A percentile compares a stretch with the other conserved stretches of the same genome.
Conservation (phyloP, 1,140 invertebrate genomes). For the Danaus plexippus region DNA sequence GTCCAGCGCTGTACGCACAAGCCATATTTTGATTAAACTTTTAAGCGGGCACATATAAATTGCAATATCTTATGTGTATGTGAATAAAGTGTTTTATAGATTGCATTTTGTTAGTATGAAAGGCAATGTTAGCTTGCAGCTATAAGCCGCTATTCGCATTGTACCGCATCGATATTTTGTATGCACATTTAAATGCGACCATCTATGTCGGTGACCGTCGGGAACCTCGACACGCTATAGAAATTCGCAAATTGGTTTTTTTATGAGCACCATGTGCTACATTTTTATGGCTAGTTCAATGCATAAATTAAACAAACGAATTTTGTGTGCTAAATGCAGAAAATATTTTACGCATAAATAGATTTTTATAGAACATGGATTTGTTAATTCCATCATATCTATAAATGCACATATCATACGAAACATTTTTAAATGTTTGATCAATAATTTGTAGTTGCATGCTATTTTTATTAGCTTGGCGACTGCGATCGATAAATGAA, state of each 20-base stretch:
- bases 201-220: slow-evolving; percentile 46
- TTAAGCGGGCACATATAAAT: too few relatives aligned
- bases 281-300: slow-evolving; percentile 12
- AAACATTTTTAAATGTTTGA: too few relatives aligned
- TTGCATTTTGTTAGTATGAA: neutral
- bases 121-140: slow-evolving; percentile 21
- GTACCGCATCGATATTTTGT: slow-evolving; percentile 60
- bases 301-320: too few relatives aligned
- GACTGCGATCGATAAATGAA: slow-evolving; percentile 57
- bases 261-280: slow-evolving; percentile 19
- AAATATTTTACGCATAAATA: too few relatives aligned
- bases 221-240: slow-evolving; percentile 36
- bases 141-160: slow-evolving; percentile 50
- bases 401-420: too few relatives aligned
- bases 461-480: slow-evolving; percentile 51
- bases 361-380: too few relatives aligned
- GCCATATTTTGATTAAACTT: slow-evolving; percentile 14
- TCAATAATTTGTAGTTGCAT: slow-evolving; percentile 22
- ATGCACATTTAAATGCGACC: slow-evolving; percentile 65
- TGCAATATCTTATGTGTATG: too few relatives aligned
- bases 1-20: slow-evolving; percentile 47
- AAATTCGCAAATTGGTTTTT: slow-evolving; percentile 21
- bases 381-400: too few relatives aligned
- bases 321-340: too few relatives aligned
- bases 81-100: neutral